Base-by-base conservation (phyloP, 2,113 vertebrate genomes). In the Peromyscus maniculatus region DNA sequence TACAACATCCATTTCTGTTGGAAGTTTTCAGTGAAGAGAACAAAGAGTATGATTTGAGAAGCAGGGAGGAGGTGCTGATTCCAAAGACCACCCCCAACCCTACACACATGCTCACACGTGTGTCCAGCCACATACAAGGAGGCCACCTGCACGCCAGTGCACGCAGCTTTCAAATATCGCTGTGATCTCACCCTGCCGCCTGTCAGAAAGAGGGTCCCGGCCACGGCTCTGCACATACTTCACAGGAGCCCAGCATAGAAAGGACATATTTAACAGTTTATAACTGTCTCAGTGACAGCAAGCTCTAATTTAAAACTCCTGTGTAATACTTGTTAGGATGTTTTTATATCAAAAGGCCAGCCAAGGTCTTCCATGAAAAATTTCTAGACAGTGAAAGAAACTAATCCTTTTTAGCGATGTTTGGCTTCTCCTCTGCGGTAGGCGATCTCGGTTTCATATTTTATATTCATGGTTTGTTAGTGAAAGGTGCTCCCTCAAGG, bases 271-370 rank as follows among this genome's bases (percentile, higher is more conserved):
- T 98, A 98, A 99, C 95, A 98, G 98, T 99, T 98, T 99, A 98
- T 98, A 98, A 98, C 98, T 98, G 98, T 99, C 98, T 98, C 90
- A 67, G 96, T 98, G 99, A 98, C 98, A 99, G 98, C 98, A 92
- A 98, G 98, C 98, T 98, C 98, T 99, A 98, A 99, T 99, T 99
- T 98, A 98, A 98, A 98, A 99, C 98, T 98, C 97, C 98, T 98
- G 97, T 99, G 98, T 98, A 98, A 98, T 98, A 98, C 98, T 99
- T 98, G 98, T 98, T 98, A 98, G 98, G 98, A 99, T 98, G 98
- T 98, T 98, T 99, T 99, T 98, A 99, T 99, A 98, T 98, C 98
- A 98, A 98, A 98, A 99, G 98, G 98, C 98, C 98, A 99, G 98
- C 98, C 98, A 99, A 99, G 98, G 98, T 99, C 98, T 98, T 98